Base-by-base conservation (phyloP, 2,797 vertebrate genomes). In the Craterocephalus amniculus region DNA sequence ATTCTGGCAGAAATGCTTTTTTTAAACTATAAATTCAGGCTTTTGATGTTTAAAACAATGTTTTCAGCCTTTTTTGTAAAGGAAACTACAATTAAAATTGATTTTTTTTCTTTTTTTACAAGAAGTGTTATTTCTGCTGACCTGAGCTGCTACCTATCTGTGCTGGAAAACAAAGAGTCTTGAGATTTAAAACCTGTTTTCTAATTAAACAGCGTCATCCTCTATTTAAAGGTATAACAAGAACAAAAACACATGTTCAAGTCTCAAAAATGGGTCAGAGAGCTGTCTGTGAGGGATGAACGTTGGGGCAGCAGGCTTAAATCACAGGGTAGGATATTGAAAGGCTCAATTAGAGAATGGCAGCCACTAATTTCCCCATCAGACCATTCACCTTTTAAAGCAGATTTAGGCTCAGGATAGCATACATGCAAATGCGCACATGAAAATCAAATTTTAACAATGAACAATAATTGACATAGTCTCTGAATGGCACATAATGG, bases 291-390 rank as follows among this genome's bases (percentile, higher is more conserved):
- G 36, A 40, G 26, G 40, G 69, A 68, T 62, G 49, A 69, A 70
- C 29, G 76, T 66, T 16, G 40, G 29, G 65, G 62, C 62, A 16
- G 58, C 6, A 58, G 5, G 54, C 40, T 67, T 60, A 59, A 83
- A 84, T 80, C 75, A 82, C 51, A 79, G 67, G 67, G 67, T 61
- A 72, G 74, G 27, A 60, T 36, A 4, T 12, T 24, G 20, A 75
- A 80, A 59, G 26, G 73, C 55, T 79, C 62, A 80, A 70, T 76
- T 72, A 59, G 24, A 79, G 70, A 78, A 61, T 22, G 38, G 56
- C 70, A 71, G 59, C 35, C 0, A 6, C 34, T 80, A 64, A 77
- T 83, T 74, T 62, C 18, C 34, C 32, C 54, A 58, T 78, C 57
- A 62, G 70, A 58, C 38, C 62, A 20, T 36, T 45, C 5, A 60